A percentile compares a stretch with the other conserved stretches of the same genome.
Conservation (phyloP, 2,888 invertebrate species). For the Synergus gifuensis region DNA sequence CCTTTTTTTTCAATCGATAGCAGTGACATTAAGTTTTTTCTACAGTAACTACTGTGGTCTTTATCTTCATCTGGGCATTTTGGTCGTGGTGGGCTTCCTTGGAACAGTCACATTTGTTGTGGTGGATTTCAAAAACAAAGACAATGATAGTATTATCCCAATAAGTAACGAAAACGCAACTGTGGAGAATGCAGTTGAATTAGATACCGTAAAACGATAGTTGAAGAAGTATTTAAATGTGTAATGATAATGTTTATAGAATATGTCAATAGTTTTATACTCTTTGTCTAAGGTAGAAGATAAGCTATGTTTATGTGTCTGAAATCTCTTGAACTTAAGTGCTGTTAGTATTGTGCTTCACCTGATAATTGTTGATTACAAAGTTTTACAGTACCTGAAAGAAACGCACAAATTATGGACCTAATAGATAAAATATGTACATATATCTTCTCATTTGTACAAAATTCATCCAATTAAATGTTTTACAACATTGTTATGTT, state of each 20-base stretch:
- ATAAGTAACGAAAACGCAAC: neutral
- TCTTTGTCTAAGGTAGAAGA: conserved; percentile 22
- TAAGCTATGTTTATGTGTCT: neutral
- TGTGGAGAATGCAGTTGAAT: conserved; percentile 30
- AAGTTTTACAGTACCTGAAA: conserved; percentile 17
- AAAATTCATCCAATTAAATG: conserved; percentile 25
- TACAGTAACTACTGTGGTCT: conserved; percentile 88
- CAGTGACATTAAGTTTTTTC: conserved; percentile 91
- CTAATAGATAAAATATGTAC: conserved; percentile 4
- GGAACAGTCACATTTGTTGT: conserved; percentile 88
- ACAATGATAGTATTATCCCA: conserved; percentile 49
- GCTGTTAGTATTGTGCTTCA: neutral
- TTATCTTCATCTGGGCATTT: conserved; percentile 85
- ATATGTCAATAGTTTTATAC: conserved; percentile 13
- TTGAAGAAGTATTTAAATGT: neutral
- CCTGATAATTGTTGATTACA: neutral
- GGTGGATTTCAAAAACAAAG: conserved; percentile 81
- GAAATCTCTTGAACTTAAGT: conserved; percentile 3
- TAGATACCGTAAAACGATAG: conserved; percentile 31
- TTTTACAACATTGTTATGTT: conserved; percentile 17
- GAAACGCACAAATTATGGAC: conserved; percentile 1
- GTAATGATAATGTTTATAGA: neutral
- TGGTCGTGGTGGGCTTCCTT: conserved; percentile 84
- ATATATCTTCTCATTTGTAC: conserved; percentile 8
- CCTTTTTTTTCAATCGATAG: conserved; percentile 93